Evolutionary conservation across 2,113 vertebrate genomes (phyloP).

Genomic region (Myrmecobius fasciatus): DNA sequence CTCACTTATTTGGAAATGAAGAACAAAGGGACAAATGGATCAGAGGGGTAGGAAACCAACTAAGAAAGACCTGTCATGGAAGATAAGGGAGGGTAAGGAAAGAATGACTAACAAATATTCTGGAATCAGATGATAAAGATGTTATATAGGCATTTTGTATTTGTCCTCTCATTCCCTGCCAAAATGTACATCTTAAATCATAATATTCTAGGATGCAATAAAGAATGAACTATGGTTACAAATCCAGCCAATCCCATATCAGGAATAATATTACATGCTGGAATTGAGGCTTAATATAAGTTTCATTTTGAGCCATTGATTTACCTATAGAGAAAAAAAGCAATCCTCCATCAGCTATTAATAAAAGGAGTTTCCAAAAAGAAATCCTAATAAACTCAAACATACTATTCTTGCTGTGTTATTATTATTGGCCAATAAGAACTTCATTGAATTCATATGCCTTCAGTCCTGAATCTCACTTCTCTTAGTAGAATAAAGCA

Average conservation of each 20-base stretch:
- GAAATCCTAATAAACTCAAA: neutral
- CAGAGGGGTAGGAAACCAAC: neutral
- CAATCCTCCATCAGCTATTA: neutral
- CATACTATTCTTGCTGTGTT: neutral
- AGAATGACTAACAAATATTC: neutral
- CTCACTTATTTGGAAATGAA: neutral
- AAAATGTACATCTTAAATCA: neutral
- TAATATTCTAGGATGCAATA: neutral
- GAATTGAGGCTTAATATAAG: conserved; percentile 48
- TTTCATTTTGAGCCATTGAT: neutral
- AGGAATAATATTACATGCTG: neutral
- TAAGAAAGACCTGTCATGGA: neutral
- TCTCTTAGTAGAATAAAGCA: neutral
- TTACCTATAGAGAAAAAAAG: neutral
- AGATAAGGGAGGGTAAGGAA: neutral
- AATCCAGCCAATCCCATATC: neutral
- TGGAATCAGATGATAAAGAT: neutral
- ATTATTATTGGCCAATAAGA: conserved; percentile 17
- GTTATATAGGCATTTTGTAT: neutral
- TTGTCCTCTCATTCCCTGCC: neutral
- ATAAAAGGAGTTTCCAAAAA: neutral
- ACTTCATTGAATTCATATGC: neutral
- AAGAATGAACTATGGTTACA: neutral
- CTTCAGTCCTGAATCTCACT: neutral
- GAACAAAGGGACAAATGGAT: neutral